Evolutionary conservation across 2,888 invertebrate genomes (phyloP), one percentile per base, ranked within the genome.

Genomic region (Chloroclystis v-ata): DNA sequence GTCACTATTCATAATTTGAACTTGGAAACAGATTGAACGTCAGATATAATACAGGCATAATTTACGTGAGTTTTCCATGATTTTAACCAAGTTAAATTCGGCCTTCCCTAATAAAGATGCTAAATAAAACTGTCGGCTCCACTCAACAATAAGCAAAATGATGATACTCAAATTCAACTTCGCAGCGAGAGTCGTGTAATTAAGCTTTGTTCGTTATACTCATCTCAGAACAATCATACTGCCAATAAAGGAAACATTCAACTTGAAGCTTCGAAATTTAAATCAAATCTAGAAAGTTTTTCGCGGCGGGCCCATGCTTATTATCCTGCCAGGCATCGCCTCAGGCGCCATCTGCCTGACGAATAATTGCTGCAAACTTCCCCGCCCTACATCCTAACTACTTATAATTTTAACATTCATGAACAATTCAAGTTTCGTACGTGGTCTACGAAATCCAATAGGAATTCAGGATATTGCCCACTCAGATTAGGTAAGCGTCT

Each of bases 361-460:
- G 54, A 62, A 61, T 68, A 68, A 72, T 69, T 63, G 64, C 54
- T 57, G 59, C 61, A 63, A 68, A 72, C 68, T 72, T 67, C 50
- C 38, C 47, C 52, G 32, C 54, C 54, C 49, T 50, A 56, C 56
- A 52, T 49, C 47, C 52, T 52, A 59, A 59, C 58, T 56, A 58
- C 43, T 52, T 49, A 57, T 54, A 49, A 57, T 58, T 60, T 56
- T 49, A 57, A 57, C 56, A 53, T 39, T 50, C 49, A 57, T 54
- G 54, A 59, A 59, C 58, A 56, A 56, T 57, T 56, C 51, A 49
- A 49, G 41, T 56, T 53, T 48, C 49, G 51, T 55, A 54, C 55
- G 57, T 56, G 54, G 47, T 45, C 48, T 40, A 32, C 37, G 29
- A 38, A 28, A 41, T 37, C 7, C 28, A 33, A 33, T 33, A 33